Evolutionary conservation across 2,797 vertebrate species (phyloP).

Genomic region (Siniperca undulata): DNA sequence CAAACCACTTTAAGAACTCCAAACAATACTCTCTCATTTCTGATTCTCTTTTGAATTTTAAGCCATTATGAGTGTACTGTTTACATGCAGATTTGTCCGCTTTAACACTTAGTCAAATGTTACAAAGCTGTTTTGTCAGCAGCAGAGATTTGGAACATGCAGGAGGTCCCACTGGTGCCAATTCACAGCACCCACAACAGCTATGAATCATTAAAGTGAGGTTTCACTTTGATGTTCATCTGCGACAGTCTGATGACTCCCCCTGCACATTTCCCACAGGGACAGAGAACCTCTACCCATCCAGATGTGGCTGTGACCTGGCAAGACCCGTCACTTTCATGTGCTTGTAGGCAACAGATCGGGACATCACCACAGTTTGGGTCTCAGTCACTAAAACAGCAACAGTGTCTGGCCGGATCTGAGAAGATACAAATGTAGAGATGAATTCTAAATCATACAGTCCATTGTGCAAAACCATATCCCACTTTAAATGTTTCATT

Average conservation of each 20-base stretch:
- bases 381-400: background rate
- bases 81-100: slow-evolving; percentile 25
- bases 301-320: slow-evolving; percentile 62
- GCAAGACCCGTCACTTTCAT: slow-evolving; percentile 44
- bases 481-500: background rate
- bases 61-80: background rate
- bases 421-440: slow-evolving; percentile 10
- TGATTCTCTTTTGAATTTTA: slow-evolving; percentile 29
- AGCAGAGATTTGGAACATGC: slow-evolving; percentile 23
- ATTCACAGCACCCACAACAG: slow-evolving; percentile 28
- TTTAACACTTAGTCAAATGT: slow-evolving; percentile 32
- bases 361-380: slow-evolving; percentile 12
- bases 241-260: slow-evolving; percentile 54
- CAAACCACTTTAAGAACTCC: slow-evolving; percentile 5
- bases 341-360: slow-evolving; percentile 35
- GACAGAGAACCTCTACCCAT: slow-evolving; percentile 31
- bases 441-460: background rate
- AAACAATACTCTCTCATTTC: slow-evolving; percentile 28
- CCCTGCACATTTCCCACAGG: slow-evolving; percentile 52
- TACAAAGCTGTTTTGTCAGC: slow-evolving; percentile 42
- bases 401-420: background rate
- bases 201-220: slow-evolving; percentile 73
- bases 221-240: slow-evolving; percentile 72
- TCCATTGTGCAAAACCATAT: background rate
- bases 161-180: slow-evolving; percentile 12